Conservation (phyloP, 2,888 invertebrate species). For the Carcina quercana region DNA sequence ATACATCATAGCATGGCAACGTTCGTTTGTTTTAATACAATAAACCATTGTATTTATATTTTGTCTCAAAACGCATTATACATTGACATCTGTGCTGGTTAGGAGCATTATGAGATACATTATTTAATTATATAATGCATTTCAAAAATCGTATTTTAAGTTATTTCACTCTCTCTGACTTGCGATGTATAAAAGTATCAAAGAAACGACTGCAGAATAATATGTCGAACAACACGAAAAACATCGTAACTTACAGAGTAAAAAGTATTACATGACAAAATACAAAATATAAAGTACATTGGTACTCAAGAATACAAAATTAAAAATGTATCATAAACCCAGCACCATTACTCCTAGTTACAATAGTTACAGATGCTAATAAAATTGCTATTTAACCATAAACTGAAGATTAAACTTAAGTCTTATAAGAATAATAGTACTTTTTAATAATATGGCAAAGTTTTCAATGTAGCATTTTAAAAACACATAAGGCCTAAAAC, state of each 20-base stretch:
- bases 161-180: too few relatives aligned
- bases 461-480: constrained; percentile 72
- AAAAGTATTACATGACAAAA: constrained; percentile 56
- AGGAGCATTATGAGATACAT: too few relatives aligned
- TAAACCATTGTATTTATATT: too few relatives aligned
- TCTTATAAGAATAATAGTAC: constrained; percentile 68
- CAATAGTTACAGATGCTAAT: constrained; percentile 62
- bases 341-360: constrained; percentile 69
- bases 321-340: constrained; percentile 64
- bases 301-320: constrained; percentile 63
- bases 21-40: too few relatives aligned
- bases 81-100: not conserved
- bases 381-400: constrained; percentile 45
- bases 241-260: constrained; percentile 43
- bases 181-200: constrained; percentile 10
- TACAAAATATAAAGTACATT: constrained; percentile 60
- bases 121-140: too few relatives aligned
- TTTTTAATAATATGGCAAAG: constrained; percentile 74
- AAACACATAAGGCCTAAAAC: constrained; percentile 56
- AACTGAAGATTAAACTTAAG: constrained; percentile 60
- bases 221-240: constrained; percentile 62
- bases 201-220: constrained; percentile 37
- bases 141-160: too few relatives aligned
- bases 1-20: too few relatives aligned
- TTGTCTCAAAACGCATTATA: too few relatives aligned